Evolutionary conservation across 2,888 invertebrate genomes (phyloP).

Genomic region (Cephus runcator): DNA sequence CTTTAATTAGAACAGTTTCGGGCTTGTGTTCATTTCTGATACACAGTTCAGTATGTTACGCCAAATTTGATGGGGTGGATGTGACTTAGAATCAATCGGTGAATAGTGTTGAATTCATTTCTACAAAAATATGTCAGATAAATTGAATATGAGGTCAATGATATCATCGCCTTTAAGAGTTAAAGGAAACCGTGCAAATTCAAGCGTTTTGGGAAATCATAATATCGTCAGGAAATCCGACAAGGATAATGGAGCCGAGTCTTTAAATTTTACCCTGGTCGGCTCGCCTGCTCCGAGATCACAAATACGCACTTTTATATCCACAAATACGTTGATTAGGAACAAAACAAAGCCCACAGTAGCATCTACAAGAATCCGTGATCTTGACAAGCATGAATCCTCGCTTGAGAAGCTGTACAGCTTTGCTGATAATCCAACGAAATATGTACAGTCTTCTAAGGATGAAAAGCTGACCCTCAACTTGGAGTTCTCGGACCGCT

Average conservation of each 20-base stretch:
- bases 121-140: background rate
- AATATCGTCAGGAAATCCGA: background rate
- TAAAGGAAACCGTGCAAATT: background rate
- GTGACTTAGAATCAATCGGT: background rate
- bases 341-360: constrained; percentile 5
- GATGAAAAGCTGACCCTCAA: constrained; percentile 12
- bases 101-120: background rate
- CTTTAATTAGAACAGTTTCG: background rate
- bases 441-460: constrained; percentile 8
- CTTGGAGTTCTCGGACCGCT: constrained; percentile 14
- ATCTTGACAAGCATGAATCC: constrained; percentile 1
- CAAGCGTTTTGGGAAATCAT: background rate
- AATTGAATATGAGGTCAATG: background rate
- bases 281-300: constrained; percentile 29
- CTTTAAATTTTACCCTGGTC: constrained; percentile 26
- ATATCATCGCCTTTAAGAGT: background rate
- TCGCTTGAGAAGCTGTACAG: constrained; percentile 15
- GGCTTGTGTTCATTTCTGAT: background rate
- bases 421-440: constrained; percentile 19
- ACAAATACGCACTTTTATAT: constrained; percentile 10
- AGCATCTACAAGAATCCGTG: background rate
- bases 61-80: background rate
- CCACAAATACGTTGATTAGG: background rate
- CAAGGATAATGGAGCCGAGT: background rate
- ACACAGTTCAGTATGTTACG: background rate